phyloP scores from a whole-genome alignment of 2,113 vertebrate species.

The Hippocampus guttulatus region DNA sequence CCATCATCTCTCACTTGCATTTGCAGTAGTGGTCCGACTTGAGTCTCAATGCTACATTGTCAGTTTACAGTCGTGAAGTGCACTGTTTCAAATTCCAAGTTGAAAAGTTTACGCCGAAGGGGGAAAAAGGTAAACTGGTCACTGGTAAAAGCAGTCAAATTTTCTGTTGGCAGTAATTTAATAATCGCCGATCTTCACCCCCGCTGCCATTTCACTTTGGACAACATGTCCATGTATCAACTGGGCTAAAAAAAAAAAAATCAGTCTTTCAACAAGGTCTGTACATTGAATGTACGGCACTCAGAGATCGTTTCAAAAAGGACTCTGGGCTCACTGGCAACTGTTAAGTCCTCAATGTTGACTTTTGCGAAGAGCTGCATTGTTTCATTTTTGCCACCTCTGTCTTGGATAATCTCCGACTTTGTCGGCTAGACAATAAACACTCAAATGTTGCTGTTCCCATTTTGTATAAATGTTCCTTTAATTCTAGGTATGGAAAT shows the following conservation, averaged over 20 bases:
- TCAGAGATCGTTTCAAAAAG: slow-evolving; percentile 10
- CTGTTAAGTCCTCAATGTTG: slow-evolving; percentile 16
- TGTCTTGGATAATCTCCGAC: slow-evolving; percentile 53
- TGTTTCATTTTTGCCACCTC: slow-evolving; percentile 33
- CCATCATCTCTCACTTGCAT: slow-evolving; percentile 68
- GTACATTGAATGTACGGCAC: slow-evolving; percentile 26
- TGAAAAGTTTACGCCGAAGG: slow-evolving; percentile 93
- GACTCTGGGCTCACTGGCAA: slow-evolving; percentile 11
- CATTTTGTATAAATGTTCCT: slow-evolving; percentile 84
- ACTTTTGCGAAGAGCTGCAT: slow-evolving; percentile 21
- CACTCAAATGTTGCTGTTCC: slow-evolving; percentile 81
- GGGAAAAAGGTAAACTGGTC: slow-evolving; percentile 77
- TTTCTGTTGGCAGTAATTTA: slow-evolving; percentile 78
- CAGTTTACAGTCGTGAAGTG: slow-evolving; percentile 92
- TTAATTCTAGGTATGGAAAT: slow-evolving; percentile 87
- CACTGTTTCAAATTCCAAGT: slow-evolving; percentile 98
- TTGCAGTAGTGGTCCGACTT: slow-evolving; percentile 83
- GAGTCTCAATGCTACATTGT: slow-evolving; percentile 82
- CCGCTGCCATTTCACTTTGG: slow-evolving; percentile 44
- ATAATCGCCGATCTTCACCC: slow-evolving; percentile 48
- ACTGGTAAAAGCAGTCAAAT: slow-evolving; percentile 76
- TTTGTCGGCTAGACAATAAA: slow-evolving; percentile 80
- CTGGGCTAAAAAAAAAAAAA: slow-evolving; percentile 54
- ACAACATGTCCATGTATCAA: slow-evolving; percentile 73
- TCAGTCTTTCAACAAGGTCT: slow-evolving; percentile 36